Evolutionary conservation across 1,140 invertebrate genomes (phyloP), one percentile per base, ranked within the genome.

Genomic region (Dendrolimus punctatus): DNA sequence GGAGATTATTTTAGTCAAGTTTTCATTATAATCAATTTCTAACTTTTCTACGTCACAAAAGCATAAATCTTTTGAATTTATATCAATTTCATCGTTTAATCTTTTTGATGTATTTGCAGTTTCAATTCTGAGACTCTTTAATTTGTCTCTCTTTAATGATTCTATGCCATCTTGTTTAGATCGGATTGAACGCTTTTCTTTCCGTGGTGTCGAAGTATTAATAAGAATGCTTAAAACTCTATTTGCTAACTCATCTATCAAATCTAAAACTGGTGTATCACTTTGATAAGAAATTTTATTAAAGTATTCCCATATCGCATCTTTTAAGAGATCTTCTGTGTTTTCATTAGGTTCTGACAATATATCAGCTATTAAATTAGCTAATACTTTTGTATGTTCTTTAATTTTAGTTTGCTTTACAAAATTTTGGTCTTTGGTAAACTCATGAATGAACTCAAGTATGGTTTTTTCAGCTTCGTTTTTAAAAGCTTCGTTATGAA

Each of bases 161-260:
- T 23, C 23, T 23, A 23, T 23, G 23, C 23, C 23, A 23, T 23
- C 23, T 23, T 23, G 41, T 39, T 42, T 39, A 23, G 41, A 37
- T 8, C 39, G 37, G 39, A 45, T 38, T 8, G 40, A 36, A 1
- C 10, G n/a, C 39, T 8, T 49, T 8, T 51, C 42, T 51, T 45
- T 39, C 9, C 9, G 50, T 6, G 50, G 50, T 6, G 50, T 45
- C 9, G 50, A 51, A 39, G 42, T 38, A 9, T 51, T 10, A n/a
- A 51, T 39, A 6, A 9, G 38, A 6, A 37, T 6, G 7, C 39
- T 38, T 7, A 23, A 38, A 23, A 50, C 40, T 36, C 6, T 9
- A n/a, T 44, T 44, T 44, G n/a, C 39, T 44, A 51, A 51, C 8
- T 45, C 23, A 10, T 40, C 49, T 23, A 10, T 40, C 36, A 50